Percentiles rank a stretch among this genome's conserved stretches.
These are phyloP conservation scores for Sakesphorus luctuosus DNA, from an alignment of 2,113 vertebrate genomes.

Conservation along the genomic window DNA sequence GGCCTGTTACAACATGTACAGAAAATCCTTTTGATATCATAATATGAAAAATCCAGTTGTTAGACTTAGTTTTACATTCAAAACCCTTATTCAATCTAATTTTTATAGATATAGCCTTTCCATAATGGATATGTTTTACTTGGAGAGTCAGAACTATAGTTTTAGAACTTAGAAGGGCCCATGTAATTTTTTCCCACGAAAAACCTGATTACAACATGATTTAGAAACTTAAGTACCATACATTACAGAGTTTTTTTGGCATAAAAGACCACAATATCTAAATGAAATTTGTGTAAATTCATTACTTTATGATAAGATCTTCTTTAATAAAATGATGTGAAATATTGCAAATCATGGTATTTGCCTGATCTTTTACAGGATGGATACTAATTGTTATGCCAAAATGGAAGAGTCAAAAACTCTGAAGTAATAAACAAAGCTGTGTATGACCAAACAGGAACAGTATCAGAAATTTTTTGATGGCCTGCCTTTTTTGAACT, in stretches of 20 bases:
- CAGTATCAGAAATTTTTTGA: background rate
- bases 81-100: background rate
- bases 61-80: background rate
- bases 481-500: background rate
- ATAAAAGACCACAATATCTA: background rate
- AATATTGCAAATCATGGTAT: background rate
- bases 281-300: background rate
- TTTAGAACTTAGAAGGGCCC: background rate
- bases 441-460: background rate
- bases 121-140: background rate
- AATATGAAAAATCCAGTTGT: background rate
- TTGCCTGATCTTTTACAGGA: background rate
- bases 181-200: background rate
- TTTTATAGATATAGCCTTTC: background rate
- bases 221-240: background rate
- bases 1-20: background rate
- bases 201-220: background rate
- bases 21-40: background rate
- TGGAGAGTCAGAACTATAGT: background rate
- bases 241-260: accelerated
- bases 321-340: background rate
- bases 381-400: background rate
- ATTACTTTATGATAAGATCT: background rate
- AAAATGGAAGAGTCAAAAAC: background rate
- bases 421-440: background rate